phyloP scores from a whole-genome alignment of 2,888 invertebrate genomes.

The Nemotelus nigrinus region DNA sequence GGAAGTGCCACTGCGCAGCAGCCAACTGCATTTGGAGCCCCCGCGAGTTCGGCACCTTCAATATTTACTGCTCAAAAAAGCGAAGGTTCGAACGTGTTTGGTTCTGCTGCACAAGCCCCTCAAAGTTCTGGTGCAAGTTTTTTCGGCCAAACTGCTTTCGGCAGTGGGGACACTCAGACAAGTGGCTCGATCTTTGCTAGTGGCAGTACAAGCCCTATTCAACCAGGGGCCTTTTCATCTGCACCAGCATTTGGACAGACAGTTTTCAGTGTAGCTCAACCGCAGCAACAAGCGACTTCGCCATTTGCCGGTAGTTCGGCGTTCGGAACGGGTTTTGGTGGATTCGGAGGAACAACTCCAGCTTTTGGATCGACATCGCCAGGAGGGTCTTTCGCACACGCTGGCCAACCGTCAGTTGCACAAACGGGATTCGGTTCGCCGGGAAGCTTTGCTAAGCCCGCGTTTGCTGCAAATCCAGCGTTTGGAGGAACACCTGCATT shows the following conservation, averaged over 20 bases:
- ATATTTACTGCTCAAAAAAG: constrained; percentile 42
- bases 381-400: constrained; percentile 55
- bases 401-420: constrained; percentile 56
- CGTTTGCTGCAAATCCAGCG: constrained; percentile 46
- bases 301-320: constrained; percentile 1
- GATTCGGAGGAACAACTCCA: constrained; percentile 31
- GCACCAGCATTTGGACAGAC: constrained; percentile 20
- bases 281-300: not conserved
- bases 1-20: constrained; percentile 32
- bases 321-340: constrained; percentile 31
- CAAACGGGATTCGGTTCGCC: constrained; percentile 60
- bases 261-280: constrained; percentile 14
- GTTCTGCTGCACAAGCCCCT: not conserved
- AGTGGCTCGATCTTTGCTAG: constrained; percentile 27
- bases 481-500: constrained; percentile 60
- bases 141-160: constrained; percentile 27
- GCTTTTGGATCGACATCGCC: constrained; percentile 40
- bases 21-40: constrained; percentile 10
- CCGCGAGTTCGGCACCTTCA: constrained; percentile 10
- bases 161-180: constrained; percentile 11
- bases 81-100: constrained; percentile 24
- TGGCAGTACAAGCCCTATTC: constrained; percentile 4
- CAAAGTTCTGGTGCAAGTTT: constrained; percentile 4
- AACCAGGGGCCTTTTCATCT: constrained; percentile 26
- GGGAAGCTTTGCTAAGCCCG: constrained; percentile 54